Evolutionary conservation across 2,888 invertebrate genomes (phyloP), one percentile per base, ranked within the genome.

Genomic region (Dexiosoma caninum): DNA sequence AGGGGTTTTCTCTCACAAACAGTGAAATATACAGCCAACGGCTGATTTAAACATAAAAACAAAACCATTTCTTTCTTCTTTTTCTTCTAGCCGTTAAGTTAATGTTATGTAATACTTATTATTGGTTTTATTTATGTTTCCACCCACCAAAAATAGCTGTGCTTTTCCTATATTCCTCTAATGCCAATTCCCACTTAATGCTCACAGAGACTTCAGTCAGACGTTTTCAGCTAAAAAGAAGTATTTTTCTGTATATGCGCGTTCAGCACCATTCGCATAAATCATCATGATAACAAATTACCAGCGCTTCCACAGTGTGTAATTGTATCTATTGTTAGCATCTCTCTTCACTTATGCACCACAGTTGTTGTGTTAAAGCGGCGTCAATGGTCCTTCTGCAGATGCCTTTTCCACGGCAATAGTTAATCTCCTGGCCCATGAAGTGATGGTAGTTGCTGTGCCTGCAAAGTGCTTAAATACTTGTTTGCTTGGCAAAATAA

Each of bases 251-350:
- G 8, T 60, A 16, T 57, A 1, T 64, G 37, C 32, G n/a, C 32
- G 21, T n/a, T 32, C 23, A 60, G 21, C 49, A 83, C 86, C 85
- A 88, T 87, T 88, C 88, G 88, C 57, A 75, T 88, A 88, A 88
- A 88, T 88, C 88, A 88, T 88, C 88, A 84, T 83, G 88, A 88
- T 88, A 88, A 86, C 87, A 88, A 87, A 88, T 87, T 87, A 86
- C 87, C 72, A 81, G 81, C 87, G 88, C 88, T 88, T 87, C 88
- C 85, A 86, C 82, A 79, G 82, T 82, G 81, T 78, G 70, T 85
- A 77, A 85, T 85, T 77, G 55, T 72, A 78, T 80, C 77, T 71
- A 59, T 49, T 49, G 46, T 60, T 59, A 76, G 69, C 42, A 78
- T 78, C 67, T 76, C 60, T 55, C 53, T 69, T 14, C 23, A 1